Base-by-base conservation (phyloP, 2,888 invertebrate species). In the Dastarcus helophoroides region DNA sequence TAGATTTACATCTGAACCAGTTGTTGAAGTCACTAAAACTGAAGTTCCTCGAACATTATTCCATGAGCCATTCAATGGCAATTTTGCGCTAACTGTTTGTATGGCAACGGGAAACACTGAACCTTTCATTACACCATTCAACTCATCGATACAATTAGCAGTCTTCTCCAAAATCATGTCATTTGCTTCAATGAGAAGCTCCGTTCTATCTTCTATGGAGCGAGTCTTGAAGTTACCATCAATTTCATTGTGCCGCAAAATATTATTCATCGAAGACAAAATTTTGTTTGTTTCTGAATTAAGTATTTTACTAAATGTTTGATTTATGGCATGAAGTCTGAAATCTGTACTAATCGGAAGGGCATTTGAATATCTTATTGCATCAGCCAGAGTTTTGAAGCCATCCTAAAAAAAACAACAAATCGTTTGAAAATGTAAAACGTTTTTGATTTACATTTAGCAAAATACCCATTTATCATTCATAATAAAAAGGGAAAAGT, bases 111-210 rank as follows among this genome's bases (percentile, higher is more conserved):
- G 62, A 35, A 67, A 64, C 26, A 64, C 61, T 1, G 65, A 59
- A 42, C 66, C 65, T 40, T 67, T 69, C 33, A 63, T 63, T 13
- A 76, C 61, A 1, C 79, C 79, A 41, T 67, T 68, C 31, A 76
- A 60, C 32, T 71, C 73, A 54, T 86, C 85, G 43, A 86, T 68
- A 50, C 69, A 66, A 43, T 75, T 73, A 51, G 82, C 81, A 28
- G 86, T 76, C 50, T 78, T 71, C 53, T 93, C 91, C 27, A 91
- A 62, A 36, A 90, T 69, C 26, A 71, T 67, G 60, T 93, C 91
- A 62, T 89, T 91, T 8, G 76, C 75, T 47, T 90, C 89, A 14
- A 79, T 65, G 7, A 93, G 53, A 44, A 82, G 67, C 38, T 91
- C 90, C 46, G 78, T 74, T 51, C 76, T 73, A 40, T 79, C 78